phyloP scores from a whole-genome alignment of 2,797 vertebrate genomes.

The Hemitrygon akajei region DNA sequence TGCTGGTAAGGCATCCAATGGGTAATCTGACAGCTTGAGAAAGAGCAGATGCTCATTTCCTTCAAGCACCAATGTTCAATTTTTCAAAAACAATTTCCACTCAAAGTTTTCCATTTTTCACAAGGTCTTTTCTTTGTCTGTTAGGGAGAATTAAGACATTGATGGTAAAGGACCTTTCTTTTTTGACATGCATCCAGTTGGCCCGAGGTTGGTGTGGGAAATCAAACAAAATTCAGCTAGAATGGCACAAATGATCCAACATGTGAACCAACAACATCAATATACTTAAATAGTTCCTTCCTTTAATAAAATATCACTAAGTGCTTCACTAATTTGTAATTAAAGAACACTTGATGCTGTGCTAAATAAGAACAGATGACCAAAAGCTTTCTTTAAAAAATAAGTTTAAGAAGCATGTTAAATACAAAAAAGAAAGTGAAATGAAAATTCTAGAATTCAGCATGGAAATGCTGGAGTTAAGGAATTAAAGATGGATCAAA shows the following conservation, averaged over 20 bases:
- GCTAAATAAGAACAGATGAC: too few species aligned
- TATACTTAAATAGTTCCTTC: too few species aligned
- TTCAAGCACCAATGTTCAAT: conserved; percentile 41
- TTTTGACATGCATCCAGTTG: not conserved
- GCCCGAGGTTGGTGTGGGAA: not conserved
- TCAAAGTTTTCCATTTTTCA: conserved; percentile 43
- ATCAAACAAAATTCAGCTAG: not conserved
- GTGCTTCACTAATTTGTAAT: too few species aligned
- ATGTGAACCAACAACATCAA: too few species aligned
- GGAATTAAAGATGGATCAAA: too few species aligned
- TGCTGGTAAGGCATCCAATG: not conserved
- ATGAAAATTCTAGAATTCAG: too few species aligned
- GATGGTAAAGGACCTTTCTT: not conserved
- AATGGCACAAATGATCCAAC: not conserved
- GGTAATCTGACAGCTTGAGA: conserved; percentile 44
- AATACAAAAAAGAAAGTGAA: too few species aligned
- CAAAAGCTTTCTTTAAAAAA: too few species aligned
- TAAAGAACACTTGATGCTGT: too few species aligned
- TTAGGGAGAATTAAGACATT: not conserved
- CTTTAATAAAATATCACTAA: too few species aligned
- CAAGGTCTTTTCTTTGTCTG: not conserved
- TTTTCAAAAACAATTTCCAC: conserved; percentile 46
- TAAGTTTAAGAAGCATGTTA: too few species aligned
- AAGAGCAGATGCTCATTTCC: conserved; percentile 47
- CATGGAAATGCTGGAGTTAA: too few species aligned